phyloP scores from a whole-genome alignment of 2,888 invertebrate species.

The Pandemis cinnamomeana region DNA sequence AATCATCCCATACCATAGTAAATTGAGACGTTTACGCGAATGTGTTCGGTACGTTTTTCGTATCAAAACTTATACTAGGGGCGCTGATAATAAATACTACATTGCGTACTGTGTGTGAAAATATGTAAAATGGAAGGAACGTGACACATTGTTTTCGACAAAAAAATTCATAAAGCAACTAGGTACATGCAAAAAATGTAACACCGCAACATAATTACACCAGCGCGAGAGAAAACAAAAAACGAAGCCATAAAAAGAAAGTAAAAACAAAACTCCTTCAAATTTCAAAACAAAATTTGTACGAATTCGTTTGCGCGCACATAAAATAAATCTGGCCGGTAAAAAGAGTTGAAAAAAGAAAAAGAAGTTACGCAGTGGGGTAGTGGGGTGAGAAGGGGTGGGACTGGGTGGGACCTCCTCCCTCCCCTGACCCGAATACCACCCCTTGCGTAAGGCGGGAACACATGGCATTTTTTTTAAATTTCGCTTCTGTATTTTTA shows the following conservation, averaged over 20 bases:
- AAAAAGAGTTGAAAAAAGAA: slow-evolving; percentile 32
- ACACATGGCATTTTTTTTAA: slow-evolving; percentile 41
- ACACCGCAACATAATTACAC: background rate
- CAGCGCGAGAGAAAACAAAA: background rate
- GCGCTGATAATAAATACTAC: too few species aligned
- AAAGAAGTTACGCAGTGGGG: slow-evolving; percentile 54
- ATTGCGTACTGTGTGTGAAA: too few species aligned
- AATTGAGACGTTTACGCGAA: too few species aligned
- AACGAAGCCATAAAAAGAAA: background rate
- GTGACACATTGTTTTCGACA: too few species aligned
- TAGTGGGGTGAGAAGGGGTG: slow-evolving; percentile 33
- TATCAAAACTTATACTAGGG: too few species aligned
- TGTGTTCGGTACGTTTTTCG: too few species aligned
- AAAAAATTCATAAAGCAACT: too few species aligned
- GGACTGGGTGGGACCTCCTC: slow-evolving; percentile 17
- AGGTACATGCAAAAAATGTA: too few species aligned
- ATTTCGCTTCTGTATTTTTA: slow-evolving; percentile 7
- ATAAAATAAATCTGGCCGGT: slow-evolving; percentile 42
- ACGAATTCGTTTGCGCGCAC: slow-evolving; percentile 51
- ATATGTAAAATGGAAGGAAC: too few species aligned
- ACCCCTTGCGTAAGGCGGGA: slow-evolving; percentile 58
- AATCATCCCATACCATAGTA: too few species aligned
- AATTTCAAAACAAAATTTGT: slow-evolving; percentile 27
- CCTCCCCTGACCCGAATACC: slow-evolving; percentile 61
- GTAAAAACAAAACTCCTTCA: background rate